A percentile compares a stretch with the other conserved stretches of the same genome.
Evolutionary conservation across 1,140 invertebrate genomes (phyloP).

Genomic region (Gyrodactylus bullatarudis): DNA sequence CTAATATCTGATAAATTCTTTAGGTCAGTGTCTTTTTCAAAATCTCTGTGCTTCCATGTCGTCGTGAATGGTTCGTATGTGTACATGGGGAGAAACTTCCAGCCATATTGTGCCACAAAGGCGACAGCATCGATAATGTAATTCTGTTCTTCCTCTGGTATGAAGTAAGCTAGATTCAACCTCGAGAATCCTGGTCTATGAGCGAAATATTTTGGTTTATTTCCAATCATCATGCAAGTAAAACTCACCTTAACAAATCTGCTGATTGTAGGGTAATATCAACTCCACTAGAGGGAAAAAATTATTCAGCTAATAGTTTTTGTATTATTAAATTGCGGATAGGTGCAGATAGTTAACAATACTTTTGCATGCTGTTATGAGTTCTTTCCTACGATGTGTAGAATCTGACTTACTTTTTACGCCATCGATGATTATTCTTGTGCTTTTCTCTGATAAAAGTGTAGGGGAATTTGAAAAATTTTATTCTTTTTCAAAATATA

Average conservation of each 20-base stretch:
- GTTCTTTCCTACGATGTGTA: too few relatives aligned
- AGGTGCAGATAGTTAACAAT: too few relatives aligned
- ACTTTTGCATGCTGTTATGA: too few relatives aligned
- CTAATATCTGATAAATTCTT: constrained; percentile 43
- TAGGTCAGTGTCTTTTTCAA: constrained; percentile 37
- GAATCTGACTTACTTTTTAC: too few relatives aligned
- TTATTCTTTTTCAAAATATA: too few relatives aligned
- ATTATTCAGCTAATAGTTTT: too few relatives aligned
- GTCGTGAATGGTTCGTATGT: constrained; percentile 46
- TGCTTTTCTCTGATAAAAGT: too few relatives aligned
- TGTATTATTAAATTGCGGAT: too few relatives aligned
- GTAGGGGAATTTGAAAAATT: too few relatives aligned
- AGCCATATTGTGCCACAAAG: constrained; percentile 50
- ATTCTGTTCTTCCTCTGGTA: constrained; percentile 35
- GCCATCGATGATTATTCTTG: too few relatives aligned
- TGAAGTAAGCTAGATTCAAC: constrained; percentile 49
- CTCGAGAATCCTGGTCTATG: constrained; percentile 40
- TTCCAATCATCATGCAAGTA: neutral
- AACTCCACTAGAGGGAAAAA: neutral
- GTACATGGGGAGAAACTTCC: constrained; percentile 56
- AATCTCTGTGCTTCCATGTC: constrained; percentile 50
- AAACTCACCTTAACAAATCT: neutral
- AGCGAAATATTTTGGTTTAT: constrained; percentile 1
- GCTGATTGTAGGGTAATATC: neutral
- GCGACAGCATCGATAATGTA: constrained; percentile 48